These are phyloP conservation scores for Aptenodytes forsteri DNA, from an alignment of 2,113 vertebrate species.

Conservation along the genomic window DNA sequence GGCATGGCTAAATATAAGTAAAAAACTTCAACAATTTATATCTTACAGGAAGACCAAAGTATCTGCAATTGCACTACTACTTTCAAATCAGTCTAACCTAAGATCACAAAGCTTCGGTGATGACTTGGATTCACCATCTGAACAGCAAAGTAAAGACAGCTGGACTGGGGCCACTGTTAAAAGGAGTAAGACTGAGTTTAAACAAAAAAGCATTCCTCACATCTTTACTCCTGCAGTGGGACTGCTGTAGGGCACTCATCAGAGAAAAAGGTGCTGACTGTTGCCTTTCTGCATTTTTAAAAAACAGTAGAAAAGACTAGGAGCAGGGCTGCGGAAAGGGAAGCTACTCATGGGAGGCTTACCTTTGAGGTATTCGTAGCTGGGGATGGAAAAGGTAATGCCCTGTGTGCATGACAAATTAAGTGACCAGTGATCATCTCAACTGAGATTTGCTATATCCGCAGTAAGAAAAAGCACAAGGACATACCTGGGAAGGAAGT, in stretches of 20 bases:
- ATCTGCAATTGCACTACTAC: not conserved
- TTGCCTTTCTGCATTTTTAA: not conserved
- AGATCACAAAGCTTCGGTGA: not conserved
- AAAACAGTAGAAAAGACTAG: not conserved
- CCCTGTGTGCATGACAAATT: not conserved
- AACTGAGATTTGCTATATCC: not conserved
- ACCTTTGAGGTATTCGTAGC: not conserved
- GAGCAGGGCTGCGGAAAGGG: not conserved
- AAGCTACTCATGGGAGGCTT: not conserved
- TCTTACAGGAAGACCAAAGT: not conserved
- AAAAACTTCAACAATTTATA: not conserved
- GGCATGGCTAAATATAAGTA: not conserved
- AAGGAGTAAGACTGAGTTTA: not conserved
- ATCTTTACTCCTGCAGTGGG: not conserved
- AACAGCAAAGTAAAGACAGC: not conserved
- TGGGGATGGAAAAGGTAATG: not conserved
- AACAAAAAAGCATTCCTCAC: not conserved
- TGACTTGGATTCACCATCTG: not conserved
- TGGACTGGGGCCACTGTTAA: not conserved
- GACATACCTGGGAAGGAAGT: constrained; percentile 72
- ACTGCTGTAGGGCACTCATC: not conserved
- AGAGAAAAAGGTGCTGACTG: not conserved
- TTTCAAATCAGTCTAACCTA: not conserved
- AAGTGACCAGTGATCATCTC: not conserved
- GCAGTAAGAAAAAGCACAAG: not conserved